Percentiles rank a stretch among this genome's conserved stretches.
Evolutionary conservation across 2,113 vertebrate species (phyloP).

Genomic region (Mesocricetus auratus): DNA sequence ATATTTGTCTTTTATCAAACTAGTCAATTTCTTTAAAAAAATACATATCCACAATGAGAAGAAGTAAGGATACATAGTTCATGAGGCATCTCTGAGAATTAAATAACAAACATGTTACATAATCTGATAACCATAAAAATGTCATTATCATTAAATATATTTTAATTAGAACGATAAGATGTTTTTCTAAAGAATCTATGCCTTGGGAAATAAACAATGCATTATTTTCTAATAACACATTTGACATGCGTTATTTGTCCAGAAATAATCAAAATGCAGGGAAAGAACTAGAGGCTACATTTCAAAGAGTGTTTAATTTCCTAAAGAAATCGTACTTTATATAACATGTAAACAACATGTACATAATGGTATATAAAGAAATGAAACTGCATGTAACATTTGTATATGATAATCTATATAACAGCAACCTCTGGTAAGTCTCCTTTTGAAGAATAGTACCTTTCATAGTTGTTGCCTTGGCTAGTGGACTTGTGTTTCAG

Average conservation of each 20-base stretch:
- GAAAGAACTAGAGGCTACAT: neutral
- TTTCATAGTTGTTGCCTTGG: neutral
- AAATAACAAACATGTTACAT: neutral
- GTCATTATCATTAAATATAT: neutral
- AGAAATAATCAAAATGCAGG: constrained; percentile 6
- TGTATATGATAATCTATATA: neutral
- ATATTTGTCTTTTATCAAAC: neutral
- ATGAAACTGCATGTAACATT: no score
- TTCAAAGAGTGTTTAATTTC: neutral
- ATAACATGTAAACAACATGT: no score
- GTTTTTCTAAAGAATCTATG: neutral
- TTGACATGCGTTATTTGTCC: neutral
- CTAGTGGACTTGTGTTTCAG: neutral
- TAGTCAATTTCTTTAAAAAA: neutral
- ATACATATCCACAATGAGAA: neutral
- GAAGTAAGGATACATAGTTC: neutral
- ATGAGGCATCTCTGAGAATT: neutral
- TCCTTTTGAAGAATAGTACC: neutral
- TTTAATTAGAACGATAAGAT: neutral
- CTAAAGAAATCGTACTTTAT: neutral
- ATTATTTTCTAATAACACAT: neutral
- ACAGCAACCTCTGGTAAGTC: neutral
- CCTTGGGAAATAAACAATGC: neutral
- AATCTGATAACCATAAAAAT: neutral
- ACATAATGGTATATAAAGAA: no score